Base-by-base conservation (phyloP, 2,797 vertebrate species). In the Eulemur rubriventer region DNA sequence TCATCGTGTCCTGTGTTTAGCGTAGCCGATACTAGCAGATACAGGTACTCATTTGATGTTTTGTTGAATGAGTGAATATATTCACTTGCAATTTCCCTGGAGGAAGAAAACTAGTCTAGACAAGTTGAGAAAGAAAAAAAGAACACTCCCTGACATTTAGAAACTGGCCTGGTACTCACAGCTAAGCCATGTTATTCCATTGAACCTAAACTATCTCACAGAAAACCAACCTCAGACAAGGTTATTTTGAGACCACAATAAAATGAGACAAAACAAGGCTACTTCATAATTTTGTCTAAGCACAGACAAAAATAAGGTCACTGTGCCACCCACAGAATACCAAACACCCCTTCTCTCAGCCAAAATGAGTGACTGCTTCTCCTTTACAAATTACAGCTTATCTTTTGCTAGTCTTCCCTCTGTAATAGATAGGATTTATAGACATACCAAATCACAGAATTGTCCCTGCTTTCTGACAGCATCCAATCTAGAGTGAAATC, bases 281-380 rank as follows among this genome's bases (percentile, higher is more conserved):
- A 83, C 35, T 79, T 75, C 70, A 50, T 86, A 48, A 67, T 89
- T 91, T 41, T 89, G 82, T 96, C 91, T 94, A 81, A 76, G 65
- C 41, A 88, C 22, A 86, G 55, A 75, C 33, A 65, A 65, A 96
- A 95, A 46, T 78, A 85, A 96, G 75, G 89, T 87, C 86, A 73
- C 41, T 20, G 33, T 84, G 33, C 43, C 57, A 83, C 41, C 30
- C 55, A 52, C 22, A 13, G 67, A 75, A 86, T 4, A 57, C 13
- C n/a, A 67, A 75, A 35, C 72, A 59, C 38, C 61, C 26, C 50
- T 26, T 17, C 59, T 76, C 57, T 59, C 13, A 48, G 84, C 35
- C 67, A 41, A 22, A 88, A 91, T 2, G 57, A 55, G 17, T 18
- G 14, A 10, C 41, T 69, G 48, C 14, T 18, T 30, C 78, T 91